Base-by-base conservation (phyloP, 2,888 invertebrate species). In the Atrina japonica region DNA sequence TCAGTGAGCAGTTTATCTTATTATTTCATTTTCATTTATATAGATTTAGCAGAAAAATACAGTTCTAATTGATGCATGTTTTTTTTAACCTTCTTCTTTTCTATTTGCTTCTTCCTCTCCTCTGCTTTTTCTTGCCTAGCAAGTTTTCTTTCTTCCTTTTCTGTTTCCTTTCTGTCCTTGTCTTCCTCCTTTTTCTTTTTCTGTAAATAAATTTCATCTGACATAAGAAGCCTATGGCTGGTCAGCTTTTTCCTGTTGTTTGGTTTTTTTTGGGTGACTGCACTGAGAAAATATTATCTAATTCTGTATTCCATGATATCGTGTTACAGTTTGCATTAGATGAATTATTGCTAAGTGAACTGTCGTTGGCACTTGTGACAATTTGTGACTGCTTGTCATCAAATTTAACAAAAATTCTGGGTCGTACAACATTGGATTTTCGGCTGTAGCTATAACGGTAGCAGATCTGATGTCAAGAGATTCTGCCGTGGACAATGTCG, bases 231-330 rank as follows among this genome's bases (percentile, higher is more conserved):
- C 23, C 61, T 27, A 29, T 63, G 49, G 29, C 40, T 49, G 29
- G 61, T 50, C 35, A 18, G 27, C 40, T 63, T 35, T n/a, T 50
- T 49, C n/a, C 47, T 63, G 50, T 11, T n/a, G 9, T 30, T 47
- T 29, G n/a, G 21, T 18, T 49, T 29, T 11, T 49, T 61, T 50
- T 21, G n/a, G 40, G 16, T 63, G 29, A 1, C 14, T 16, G 30
- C n/a, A 63, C 5, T 14, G 0, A 3, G 18, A 63, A 63, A 21
- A 63, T 30, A 25, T n/a, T n/a, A 21, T 63, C 21, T 35, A 63
- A 16, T 18, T 63, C 50, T 18, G 25, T 25, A 7, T 63, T 63
- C 61, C 61, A 49, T 45, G 50, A 63, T 7, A 27, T 3, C n/a
- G n/a, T n/a, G n/a, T n/a, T n/a, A n/a, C 49, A 6, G 41, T 41